Conservation (phyloP, 2,888 invertebrate genomes). For the Hemaris fuciformis region DNA sequence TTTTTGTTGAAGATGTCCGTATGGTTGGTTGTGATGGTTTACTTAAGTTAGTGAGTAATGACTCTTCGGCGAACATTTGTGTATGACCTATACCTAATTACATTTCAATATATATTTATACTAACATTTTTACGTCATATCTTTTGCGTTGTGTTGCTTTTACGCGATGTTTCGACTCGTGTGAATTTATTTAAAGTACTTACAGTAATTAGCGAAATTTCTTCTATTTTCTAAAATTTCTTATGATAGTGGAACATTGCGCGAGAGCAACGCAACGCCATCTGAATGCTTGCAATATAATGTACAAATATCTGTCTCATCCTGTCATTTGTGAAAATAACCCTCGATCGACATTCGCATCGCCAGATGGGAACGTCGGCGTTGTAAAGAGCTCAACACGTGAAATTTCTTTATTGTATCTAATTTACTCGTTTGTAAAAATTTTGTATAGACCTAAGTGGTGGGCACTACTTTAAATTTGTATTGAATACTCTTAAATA, state of each 20-base stretch:
- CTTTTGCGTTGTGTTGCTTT: constrained; percentile 41
- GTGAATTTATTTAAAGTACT: constrained; percentile 55
- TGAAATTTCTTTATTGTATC: constrained; percentile 27
- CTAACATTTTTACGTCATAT: constrained; percentile 48
- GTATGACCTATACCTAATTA: constrained; percentile 57
- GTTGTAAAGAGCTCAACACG: constrained; percentile 27
- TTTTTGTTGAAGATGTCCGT: constrained; percentile 76
- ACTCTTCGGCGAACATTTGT: constrained; percentile 68
- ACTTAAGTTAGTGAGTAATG: constrained; percentile 77
- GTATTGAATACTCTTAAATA: constrained; percentile 37
- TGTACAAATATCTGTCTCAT: constrained; percentile 59
- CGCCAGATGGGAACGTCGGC: constrained; percentile 25
- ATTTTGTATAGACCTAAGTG: constrained; percentile 45
- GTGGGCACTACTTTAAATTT: constrained; percentile 44
- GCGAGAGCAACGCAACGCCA: constrained; percentile 39
- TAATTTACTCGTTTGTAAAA: constrained; percentile 40
- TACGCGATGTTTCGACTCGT: constrained; percentile 28
- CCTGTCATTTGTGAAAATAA: constrained; percentile 61
- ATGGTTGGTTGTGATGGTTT: constrained; percentile 81
- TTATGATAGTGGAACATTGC: constrained; percentile 29
- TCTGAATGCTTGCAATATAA: constrained; percentile 64
- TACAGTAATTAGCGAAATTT: constrained; percentile 52
- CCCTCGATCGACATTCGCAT: neutral
- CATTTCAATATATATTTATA: constrained; percentile 57
- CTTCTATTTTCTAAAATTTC: constrained; percentile 38